Conservation (phyloP, 2,797 vertebrate genomes). For the Anguilla obscura region DNA sequence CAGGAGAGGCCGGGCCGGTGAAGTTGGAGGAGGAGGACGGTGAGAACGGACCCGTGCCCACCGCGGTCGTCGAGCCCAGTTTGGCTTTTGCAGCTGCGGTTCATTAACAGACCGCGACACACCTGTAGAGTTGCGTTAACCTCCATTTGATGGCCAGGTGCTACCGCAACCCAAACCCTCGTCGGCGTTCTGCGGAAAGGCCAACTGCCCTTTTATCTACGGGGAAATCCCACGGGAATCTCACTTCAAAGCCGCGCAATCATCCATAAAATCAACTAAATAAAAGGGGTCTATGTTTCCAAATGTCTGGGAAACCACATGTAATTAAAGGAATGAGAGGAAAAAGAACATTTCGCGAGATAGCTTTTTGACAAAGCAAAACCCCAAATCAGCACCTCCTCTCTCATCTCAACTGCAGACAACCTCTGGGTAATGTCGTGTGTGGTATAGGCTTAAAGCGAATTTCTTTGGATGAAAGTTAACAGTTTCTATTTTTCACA, state of each 20-base stretch:
- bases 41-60: not conserved
- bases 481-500: not conserved
- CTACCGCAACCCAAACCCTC: constrained; percentile 37
- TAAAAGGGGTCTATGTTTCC: constrained; percentile 16
- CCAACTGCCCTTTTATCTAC: constrained; percentile 31
- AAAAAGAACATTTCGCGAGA: not conserved
- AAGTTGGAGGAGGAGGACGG: not conserved
- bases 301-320: constrained; percentile 9
- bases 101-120: constrained; percentile 40
- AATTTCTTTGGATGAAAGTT: no score
- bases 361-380: not conserved
- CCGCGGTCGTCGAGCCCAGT: not conserved
- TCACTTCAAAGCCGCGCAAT: constrained; percentile 57
- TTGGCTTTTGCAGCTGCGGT: constrained; percentile 39
- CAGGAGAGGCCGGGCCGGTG: not conserved
- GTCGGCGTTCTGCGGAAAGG: constrained; percentile 27
- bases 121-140: constrained; percentile 42
- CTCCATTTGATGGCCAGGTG: constrained; percentile 36
- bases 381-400: not conserved
- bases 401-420: not conserved
- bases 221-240: constrained; percentile 44
- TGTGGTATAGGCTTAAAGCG: not conserved
- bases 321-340: constrained; percentile 12
- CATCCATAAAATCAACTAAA: constrained; percentile 47
- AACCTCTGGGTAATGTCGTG: not conserved